phyloP scores from a whole-genome alignment of 2,888 invertebrate genomes.

The Oligia latruncula region DNA sequence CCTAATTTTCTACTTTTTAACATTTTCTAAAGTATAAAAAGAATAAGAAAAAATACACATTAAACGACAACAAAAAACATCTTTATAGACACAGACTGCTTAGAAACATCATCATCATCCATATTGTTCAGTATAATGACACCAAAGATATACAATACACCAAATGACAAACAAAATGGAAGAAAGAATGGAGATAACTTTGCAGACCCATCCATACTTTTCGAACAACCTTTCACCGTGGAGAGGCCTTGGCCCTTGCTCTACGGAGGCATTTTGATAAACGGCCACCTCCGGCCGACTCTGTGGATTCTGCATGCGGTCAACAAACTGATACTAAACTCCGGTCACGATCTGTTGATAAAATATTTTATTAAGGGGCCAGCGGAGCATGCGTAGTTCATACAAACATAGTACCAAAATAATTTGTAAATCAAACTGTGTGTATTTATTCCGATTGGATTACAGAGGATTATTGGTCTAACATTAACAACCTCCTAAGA shows the following conservation, averaged over 20 bases:
- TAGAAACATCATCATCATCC: not conserved
- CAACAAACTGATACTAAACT: not conserved
- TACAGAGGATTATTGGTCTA: too few relatives aligned
- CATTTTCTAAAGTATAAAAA: not conserved
- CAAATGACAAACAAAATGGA: not conserved
- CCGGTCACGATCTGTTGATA: not conserved
- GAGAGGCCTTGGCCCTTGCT: not conserved
- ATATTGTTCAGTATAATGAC: not conserved
- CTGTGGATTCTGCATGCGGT: not conserved
- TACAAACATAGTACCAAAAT: too few relatives aligned
- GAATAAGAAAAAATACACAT: not conserved
- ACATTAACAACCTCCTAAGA: too few relatives aligned
- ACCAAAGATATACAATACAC: not conserved
- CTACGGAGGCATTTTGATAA: not conserved
- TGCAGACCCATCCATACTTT: not conserved
- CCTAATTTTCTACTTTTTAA: not conserved
- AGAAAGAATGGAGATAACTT: fast-evolving
- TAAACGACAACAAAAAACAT: not conserved
- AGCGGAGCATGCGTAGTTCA: too few relatives aligned
- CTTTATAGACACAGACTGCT: not conserved
- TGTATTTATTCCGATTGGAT: too few relatives aligned
- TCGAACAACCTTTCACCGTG: not conserved
- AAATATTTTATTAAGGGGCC: not conserved
- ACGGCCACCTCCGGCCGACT: not conserved
- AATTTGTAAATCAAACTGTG: too few relatives aligned